These are phyloP conservation scores for Cactoblastis cactorum DNA, from an alignment of 2,888 invertebrate species.

Conservation along the genomic window DNA sequence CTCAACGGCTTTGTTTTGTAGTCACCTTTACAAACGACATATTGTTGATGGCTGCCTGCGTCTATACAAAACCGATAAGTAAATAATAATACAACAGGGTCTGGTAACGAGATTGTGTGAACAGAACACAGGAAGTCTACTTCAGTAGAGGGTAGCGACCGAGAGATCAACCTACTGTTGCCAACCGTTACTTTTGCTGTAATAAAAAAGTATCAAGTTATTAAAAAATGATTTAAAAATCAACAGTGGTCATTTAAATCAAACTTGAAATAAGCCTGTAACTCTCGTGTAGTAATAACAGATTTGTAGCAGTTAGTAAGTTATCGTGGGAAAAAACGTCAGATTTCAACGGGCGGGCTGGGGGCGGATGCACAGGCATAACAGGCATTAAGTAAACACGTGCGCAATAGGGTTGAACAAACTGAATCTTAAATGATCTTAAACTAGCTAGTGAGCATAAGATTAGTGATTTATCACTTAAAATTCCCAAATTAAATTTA, in stretches of 20 bases:
- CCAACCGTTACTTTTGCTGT: constrained; percentile 6
- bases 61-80: constrained; percentile 72
- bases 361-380: constrained; percentile 58
- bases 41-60: constrained; percentile 71
- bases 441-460: constrained; percentile 17
- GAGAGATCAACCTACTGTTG: constrained; percentile 25
- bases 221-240: neutral
- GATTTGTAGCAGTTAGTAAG: constrained; percentile 56
- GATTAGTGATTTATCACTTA: constrained; percentile 23
- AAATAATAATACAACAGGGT: constrained; percentile 72
- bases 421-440: constrained; percentile 21
- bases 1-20: constrained; percentile 74
- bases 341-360: constrained; percentile 53
- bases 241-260: neutral
- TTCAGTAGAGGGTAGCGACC: constrained; percentile 50
- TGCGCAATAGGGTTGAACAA: constrained; percentile 46
- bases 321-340: constrained; percentile 70
- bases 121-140: constrained; percentile 67
- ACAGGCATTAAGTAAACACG: constrained; percentile 52
- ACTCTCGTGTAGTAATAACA: constrained; percentile 34
- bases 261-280: constrained; percentile 11
- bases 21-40: constrained; percentile 74
- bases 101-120: constrained; percentile 64
- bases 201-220: neutral
- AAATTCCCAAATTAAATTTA: neutral